phyloP scores from a whole-genome alignment of 2,888 invertebrate genomes.

The Mesorhabditis sp. region DNA sequence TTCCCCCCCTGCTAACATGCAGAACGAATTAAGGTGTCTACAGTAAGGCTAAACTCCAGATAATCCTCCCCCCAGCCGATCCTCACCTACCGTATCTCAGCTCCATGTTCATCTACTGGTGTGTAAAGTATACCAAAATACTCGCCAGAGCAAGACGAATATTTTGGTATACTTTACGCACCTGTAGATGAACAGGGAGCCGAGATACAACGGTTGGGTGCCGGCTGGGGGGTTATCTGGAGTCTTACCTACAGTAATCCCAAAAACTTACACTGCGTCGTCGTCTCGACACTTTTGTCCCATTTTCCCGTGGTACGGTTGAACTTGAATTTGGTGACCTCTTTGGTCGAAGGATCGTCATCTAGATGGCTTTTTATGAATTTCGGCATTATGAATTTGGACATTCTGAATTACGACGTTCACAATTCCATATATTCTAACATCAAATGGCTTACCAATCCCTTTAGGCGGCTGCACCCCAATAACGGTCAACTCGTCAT shows the following conservation, averaged over 20 bases:
- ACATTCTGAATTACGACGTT: too few species aligned
- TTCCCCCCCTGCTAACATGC: too few species aligned
- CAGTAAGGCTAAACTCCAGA: too few species aligned
- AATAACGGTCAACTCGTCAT: neutral
- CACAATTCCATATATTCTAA: neutral
- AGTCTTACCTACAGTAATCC: neutral
- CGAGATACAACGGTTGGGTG: too few species aligned
- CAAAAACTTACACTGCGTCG: neutral
- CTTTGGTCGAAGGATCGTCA: neutral
- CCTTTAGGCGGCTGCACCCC: neutral
- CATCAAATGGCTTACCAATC: neutral
- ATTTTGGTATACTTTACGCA: too few species aligned
- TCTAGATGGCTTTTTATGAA: neutral
- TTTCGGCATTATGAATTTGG: neutral
- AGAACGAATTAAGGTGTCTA: too few species aligned
- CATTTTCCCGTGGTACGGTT: slow-evolving; percentile 2
- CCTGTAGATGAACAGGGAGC: too few species aligned
- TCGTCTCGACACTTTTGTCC: neutral
- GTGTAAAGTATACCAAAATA: too few species aligned
- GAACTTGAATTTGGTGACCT: neutral
- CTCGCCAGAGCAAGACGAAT: too few species aligned
- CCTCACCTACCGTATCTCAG: too few species aligned
- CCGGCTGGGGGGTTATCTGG: neutral
- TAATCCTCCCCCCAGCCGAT: too few species aligned
- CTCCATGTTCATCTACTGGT: too few species aligned